Conservation (phyloP, 2,113 vertebrate species). For the Pachyramphus minor region DNA sequence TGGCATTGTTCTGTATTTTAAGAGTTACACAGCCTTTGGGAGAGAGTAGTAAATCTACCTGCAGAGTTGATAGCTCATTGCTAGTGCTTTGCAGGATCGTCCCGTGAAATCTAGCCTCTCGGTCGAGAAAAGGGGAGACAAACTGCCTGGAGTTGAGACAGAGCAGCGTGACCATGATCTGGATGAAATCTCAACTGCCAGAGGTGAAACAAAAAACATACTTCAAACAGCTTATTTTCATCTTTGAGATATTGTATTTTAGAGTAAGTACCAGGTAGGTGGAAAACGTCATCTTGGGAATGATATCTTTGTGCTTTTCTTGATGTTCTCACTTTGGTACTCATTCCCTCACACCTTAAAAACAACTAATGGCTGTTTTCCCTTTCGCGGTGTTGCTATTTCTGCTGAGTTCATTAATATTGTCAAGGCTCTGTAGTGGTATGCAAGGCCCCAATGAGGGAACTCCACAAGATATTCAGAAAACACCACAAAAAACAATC, state of each 20-base stretch:
- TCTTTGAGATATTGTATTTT: neutral
- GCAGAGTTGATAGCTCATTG: fast-evolving
- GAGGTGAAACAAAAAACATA: neutral
- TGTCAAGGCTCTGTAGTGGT: neutral
- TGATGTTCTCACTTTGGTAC: neutral
- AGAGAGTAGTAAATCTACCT: neutral
- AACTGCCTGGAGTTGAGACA: neutral
- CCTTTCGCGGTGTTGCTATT: neutral
- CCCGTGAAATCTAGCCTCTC: neutral
- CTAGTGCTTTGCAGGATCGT: neutral
- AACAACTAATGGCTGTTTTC: neutral
- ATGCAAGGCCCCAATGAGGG: neutral
- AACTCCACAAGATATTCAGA: neutral
- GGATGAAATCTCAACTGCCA: neutral
- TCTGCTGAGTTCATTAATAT: neutral
- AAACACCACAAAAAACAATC: neutral
- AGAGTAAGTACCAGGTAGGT: neutral
- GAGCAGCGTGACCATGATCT: neutral
- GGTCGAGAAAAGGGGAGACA: neutral
- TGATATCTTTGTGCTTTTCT: neutral
- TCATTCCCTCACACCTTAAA: neutral
- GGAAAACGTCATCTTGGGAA: neutral
- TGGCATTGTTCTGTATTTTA: neutral
- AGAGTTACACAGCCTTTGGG: neutral
- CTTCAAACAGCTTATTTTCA: neutral